These are phyloP conservation scores for Eueides isabella DNA, from an alignment of 1,140 invertebrate genomes.

Conservation along the genomic window DNA sequence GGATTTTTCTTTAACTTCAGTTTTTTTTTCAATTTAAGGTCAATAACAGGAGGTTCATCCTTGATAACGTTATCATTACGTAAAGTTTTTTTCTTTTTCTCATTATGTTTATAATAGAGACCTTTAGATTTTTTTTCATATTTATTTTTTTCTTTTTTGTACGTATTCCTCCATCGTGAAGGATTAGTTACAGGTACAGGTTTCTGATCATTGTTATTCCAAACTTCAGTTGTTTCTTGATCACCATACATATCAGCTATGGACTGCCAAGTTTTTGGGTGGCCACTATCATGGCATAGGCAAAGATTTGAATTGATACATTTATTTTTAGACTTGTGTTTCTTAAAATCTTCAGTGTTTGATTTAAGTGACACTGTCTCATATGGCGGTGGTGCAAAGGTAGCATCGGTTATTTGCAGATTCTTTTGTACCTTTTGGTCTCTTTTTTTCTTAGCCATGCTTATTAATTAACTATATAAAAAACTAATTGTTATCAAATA, in stretches of 20 bases:
- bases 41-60: conserved; percentile 8
- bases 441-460: conserved; percentile 24
- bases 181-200: neutral
- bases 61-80: neutral
- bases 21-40: conserved; percentile 3
- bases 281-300: neutral
- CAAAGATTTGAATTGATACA: neutral
- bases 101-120: conserved; percentile 20
- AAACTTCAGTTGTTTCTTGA: conserved; percentile 26
- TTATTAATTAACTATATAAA: neutral
- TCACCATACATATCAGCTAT: conserved; percentile 27
- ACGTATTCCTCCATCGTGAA: neutral
- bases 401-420: conserved; percentile 16
- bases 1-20: conserved; percentile 4
- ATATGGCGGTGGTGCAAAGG: conserved; percentile 21
- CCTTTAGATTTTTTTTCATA: conserved; percentile 29
- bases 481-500: conserved; percentile 12
- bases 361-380: conserved; percentile 27
- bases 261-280: conserved; percentile 25
- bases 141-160: conserved; percentile 18
- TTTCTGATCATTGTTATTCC: conserved; percentile 3
- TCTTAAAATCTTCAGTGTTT: conserved; percentile 20
- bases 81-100: neutral
- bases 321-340: neutral
- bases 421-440: conserved; percentile 27